Base-by-base conservation (phyloP, 2,797 vertebrate species). In the Harpagifer antarcticus region DNA sequence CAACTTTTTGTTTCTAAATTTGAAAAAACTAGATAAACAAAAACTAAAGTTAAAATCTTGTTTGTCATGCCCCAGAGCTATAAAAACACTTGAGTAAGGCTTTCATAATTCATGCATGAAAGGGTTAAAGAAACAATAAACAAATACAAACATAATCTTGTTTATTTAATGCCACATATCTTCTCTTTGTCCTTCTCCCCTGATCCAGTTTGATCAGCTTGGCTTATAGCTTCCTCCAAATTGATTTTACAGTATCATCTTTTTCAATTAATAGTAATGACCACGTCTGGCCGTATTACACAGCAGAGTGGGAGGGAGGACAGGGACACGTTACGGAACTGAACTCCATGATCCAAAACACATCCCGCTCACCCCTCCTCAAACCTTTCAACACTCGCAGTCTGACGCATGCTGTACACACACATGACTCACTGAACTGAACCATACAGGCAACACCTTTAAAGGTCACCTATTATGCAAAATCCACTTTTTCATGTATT, bases 231-330 rank as follows among this genome's bases (percentile, higher is more conserved):
- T 54, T 62, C 47, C 53, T 75, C 43, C 27, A 63, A 45, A 17
- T 3, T 1, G 27, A 43, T 70, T 68, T 81, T 54, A 77, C 60
- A 44, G 10, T 62, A 16, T 76, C 76, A 84, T 82, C 78, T 31
- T 60, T 80, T 78, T 80, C 33, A 82, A 70, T 86, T 80, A 68
- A 49, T 68, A 56, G 8, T 76, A 78, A 82, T 69, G 48, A 56
- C 72, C 72, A 19, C 2, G 23, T 79, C 65, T 69, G 48, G 63
- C 42, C 48, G 68, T 64, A 73, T 81, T 68, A 81, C 50, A 55
- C 37, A 47, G 58, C 50, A 45, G 59, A 49, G 57, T 45, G 50
- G 10, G 56, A 48, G 61, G n/a, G 44, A 40, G 42, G 13, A 27
- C 8, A 37, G 45, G 5, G 44, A 57, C 31, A 7, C 2, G 2